Conservation (phyloP, 2,888 invertebrate genomes). For the Cataglyphis cursor region DNA sequence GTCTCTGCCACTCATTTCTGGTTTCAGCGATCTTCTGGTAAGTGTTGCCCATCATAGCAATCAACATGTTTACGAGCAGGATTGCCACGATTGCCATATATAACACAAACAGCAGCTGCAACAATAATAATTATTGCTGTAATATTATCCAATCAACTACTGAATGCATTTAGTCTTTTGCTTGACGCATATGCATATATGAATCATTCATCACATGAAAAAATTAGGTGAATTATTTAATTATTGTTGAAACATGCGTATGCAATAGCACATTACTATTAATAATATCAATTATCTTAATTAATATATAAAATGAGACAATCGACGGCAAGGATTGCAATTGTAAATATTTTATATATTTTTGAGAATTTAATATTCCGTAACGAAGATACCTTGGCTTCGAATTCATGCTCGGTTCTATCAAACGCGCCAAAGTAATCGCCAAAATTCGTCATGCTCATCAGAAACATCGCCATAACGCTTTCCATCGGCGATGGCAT, state of each 20-base stretch:
- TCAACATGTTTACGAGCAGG: conserved; percentile 98
- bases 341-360: background rate
- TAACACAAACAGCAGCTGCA: conserved; percentile 95
- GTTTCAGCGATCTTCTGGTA: conserved; percentile 99
- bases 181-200: background rate
- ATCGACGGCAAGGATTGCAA: background rate
- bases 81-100: conserved; percentile 99
- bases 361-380: background rate
- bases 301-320: background rate
- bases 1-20: conserved; percentile 98
- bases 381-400: conserved; percentile 91
- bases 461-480: conserved; percentile 98
- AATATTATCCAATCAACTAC: background rate
- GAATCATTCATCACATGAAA: background rate
- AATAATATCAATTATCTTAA: background rate
- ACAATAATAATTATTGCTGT: conserved; percentile 58
- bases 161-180: conserved; percentile 2
- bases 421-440: conserved; percentile 97
- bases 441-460: conserved; percentile 98
- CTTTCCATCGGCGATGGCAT: conserved; percentile 97
- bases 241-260: background rate
- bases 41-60: conserved; percentile 99
- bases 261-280: background rate
- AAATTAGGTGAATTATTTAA: background rate
- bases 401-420: conserved; percentile 94